Conservation (phyloP, 1,140 invertebrate species). For the Dendrolimus kikuchii region DNA sequence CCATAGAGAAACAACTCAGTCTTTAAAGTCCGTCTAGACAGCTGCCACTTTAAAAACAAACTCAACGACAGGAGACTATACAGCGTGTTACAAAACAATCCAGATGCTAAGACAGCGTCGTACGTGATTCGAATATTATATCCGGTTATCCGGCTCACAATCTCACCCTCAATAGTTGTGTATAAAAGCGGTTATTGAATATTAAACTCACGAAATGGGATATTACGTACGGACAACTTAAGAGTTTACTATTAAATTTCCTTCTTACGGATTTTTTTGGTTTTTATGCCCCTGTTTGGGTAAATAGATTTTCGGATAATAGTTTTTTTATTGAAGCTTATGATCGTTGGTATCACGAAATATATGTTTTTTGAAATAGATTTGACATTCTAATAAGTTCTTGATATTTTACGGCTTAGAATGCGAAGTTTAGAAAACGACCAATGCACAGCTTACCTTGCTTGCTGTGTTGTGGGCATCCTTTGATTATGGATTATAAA, state of each 20-base stretch:
- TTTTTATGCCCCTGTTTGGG: no score
- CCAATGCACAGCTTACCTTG: no score
- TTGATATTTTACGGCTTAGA: no score
- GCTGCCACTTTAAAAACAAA: constrained; percentile 47
- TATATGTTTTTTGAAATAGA: no score
- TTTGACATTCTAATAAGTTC: no score
- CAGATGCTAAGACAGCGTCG: constrained; percentile 48
- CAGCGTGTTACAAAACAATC: constrained; percentile 52
- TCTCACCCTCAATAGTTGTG: constrained; percentile 25
- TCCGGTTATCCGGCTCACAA: constrained; percentile 9
- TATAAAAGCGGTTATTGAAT: constrained; percentile 45
- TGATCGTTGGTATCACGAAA: no score
- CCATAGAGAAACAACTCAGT: no score
- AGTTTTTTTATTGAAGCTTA: no score
- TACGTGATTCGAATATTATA: constrained; percentile 40
- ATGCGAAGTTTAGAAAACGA: no score
- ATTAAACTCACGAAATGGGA: constrained; percentile 33
- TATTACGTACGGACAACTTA: constrained; percentile 23
- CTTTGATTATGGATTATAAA: no score
- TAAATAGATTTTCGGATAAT: no score
- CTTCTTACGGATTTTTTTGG: background rate
- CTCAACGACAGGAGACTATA: constrained; percentile 24
- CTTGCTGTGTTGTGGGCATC: no score
- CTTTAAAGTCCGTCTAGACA: constrained; percentile 24
- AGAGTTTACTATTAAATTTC: constrained; percentile 19